These are phyloP conservation scores for Polyodon spathula DNA, from an alignment of 2,113 vertebrate species.

Conservation along the genomic window DNA sequence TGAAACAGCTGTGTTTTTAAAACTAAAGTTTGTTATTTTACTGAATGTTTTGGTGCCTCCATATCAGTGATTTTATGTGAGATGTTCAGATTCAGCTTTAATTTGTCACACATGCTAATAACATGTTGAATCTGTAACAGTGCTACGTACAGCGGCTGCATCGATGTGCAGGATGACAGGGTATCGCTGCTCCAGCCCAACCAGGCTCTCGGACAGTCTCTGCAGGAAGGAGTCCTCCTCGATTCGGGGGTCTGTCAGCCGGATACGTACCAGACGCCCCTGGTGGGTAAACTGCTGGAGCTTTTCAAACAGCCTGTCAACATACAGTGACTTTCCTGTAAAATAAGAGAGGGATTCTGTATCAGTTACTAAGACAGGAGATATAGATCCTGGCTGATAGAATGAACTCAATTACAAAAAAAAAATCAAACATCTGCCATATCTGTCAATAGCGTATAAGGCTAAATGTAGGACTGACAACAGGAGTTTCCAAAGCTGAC, in stretches of 20 bases:
- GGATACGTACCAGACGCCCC: constrained; percentile 34
- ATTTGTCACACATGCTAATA: not conserved
- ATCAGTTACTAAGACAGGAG: not conserved
- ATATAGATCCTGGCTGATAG: not conserved
- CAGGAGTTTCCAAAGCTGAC: too few species aligned
- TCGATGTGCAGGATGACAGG: constrained; percentile 53
- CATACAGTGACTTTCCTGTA: constrained; percentile 56
- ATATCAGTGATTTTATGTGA: too few species aligned
- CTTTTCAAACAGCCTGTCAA: constrained; percentile 46
- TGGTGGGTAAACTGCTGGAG: constrained; percentile 22
- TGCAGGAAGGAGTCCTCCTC: constrained; percentile 38
- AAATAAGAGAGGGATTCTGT: not conserved
- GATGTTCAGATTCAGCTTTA: not conserved
- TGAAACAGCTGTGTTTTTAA: too few species aligned
- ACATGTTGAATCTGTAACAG: not conserved
- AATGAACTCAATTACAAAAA: too few species aligned
- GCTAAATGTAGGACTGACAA: too few species aligned
- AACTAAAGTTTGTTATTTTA: too few species aligned
- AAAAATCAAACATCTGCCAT: too few species aligned
- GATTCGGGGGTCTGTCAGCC: constrained; percentile 44
- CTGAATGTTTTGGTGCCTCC: too few species aligned
- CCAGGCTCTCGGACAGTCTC: constrained; percentile 34
- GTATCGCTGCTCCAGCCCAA: constrained; percentile 33
- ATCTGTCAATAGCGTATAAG: too few species aligned
- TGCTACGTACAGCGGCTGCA: constrained; percentile 40